Base-by-base conservation (phyloP, 1,140 invertebrate genomes). In the Oedothorax gibbosus region DNA sequence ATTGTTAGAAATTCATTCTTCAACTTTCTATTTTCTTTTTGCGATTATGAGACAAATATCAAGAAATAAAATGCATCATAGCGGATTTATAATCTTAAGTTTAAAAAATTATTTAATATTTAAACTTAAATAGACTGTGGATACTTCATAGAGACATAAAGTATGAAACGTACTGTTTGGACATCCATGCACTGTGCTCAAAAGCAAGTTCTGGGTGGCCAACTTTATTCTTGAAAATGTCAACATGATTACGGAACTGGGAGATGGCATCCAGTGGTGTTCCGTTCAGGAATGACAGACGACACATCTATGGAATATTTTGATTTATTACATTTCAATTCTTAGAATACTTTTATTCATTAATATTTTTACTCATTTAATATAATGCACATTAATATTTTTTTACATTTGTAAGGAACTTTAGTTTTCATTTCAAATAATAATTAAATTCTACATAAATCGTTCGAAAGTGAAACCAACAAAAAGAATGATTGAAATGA, bases 111-210 rank as follows among this genome's bases (percentile, higher is more conserved):
- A 35, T 35, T 35, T 35, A 35, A 35, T 35, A 35, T 35, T 35
- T 2, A 35, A 35, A 5, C 35, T 35, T 35, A 35, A 35, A 35
- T 35, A 35, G 35, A 2, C 35, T 35, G 35, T 35, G 5, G 35
- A 35, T 35, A 35, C 35, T 35, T 35, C 35, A 35, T 35, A 35
- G 35, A 35, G 35, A 5, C 35, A 5, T 35, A 35, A 35, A 35
- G 35, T 35, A 2, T 35, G 2, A 86, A 64, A 90, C 92, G 92
- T 92, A 98, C 93, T 99, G 98, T 92, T 95, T 95, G n/a, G 96
- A 95, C 89, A 99, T 93, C 97, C 98, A 99, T 7, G 96, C 96
- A 91, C 96, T 93, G 90, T 99, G 97, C 90, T 99, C 98, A 92
- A 99, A 98, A 6, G 94, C 91, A 51, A 99, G 91, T 86, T 98